Percentiles rank a stretch among this genome's conserved stretches.
phyloP scores from a whole-genome alignment of 1,140 invertebrate species.

The Planococcus citri region DNA sequence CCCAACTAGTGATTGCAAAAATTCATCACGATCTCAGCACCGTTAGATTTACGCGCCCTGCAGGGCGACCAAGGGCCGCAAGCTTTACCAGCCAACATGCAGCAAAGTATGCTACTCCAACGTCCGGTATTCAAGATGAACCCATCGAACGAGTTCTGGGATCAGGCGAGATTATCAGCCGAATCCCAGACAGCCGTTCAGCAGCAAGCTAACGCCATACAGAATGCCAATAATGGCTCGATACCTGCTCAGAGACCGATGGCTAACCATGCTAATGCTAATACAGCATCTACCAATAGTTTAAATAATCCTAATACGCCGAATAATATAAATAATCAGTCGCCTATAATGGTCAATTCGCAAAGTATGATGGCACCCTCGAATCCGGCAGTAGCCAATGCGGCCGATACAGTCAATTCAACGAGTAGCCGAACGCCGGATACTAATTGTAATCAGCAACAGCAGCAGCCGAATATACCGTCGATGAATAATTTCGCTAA shows the following conservation, averaged over 20 bases:
- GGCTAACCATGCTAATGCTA: background rate
- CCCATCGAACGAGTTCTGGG: constrained; percentile 30
- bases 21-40: constrained; percentile 25
- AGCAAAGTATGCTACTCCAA: constrained; percentile 31
- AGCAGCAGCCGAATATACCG: background rate
- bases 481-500: background rate
- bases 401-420: background rate
- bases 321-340: background rate
- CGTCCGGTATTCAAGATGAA: constrained; percentile 33
- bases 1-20: background rate
- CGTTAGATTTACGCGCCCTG: constrained; percentile 30
- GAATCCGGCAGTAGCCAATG: no score
- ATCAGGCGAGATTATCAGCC: constrained; percentile 27
- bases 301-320: background rate
- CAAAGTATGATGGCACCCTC: background rate
- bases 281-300: background rate
- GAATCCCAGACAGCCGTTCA: no score
- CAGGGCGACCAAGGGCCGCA: constrained; percentile 26
- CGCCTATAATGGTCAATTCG: background rate
- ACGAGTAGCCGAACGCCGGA: background rate
- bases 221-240: background rate
- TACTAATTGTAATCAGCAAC: background rate
- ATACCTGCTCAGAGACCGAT: background rate
- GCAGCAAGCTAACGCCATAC: constrained; percentile 6
- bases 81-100: constrained; percentile 29